Percentiles rank a stretch among this genome's conserved stretches.
phyloP scores from a whole-genome alignment of 2,797 vertebrate genomes.

The Ficedula albicollis region DNA sequence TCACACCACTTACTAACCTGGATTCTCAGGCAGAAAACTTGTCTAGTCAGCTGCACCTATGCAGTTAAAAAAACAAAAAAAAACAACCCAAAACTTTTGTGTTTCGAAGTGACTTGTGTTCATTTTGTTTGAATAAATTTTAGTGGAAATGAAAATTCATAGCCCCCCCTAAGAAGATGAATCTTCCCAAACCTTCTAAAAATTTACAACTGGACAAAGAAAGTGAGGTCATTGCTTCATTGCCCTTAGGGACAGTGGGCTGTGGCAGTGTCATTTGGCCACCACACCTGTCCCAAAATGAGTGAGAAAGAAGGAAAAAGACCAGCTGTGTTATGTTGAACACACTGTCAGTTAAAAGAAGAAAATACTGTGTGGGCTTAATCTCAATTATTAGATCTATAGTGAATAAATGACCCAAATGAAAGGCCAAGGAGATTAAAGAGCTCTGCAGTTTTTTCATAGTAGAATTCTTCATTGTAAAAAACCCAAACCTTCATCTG shows the following conservation, averaged over 20 bases:
- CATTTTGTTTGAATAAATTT: neutral
- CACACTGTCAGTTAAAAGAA: neutral
- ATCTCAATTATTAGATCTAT: neutral
- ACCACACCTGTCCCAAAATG: neutral
- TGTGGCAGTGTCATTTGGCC: neutral
- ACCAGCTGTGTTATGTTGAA: neutral
- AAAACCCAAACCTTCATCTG: neutral
- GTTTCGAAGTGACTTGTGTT: neutral
- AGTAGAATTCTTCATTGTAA: neutral
- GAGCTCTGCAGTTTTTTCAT: neutral
- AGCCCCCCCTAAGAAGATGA: rapidly evolving
- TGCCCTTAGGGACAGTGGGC: neutral
- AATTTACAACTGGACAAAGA: neutral
- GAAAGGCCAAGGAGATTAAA: neutral
- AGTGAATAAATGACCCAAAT: neutral
- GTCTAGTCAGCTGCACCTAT: neutral
- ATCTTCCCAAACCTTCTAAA: neutral
- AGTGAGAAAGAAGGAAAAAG: neutral
- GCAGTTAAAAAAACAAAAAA: neutral
- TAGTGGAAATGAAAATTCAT: neutral
- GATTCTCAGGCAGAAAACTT: neutral
- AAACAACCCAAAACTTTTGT: rapidly evolving
- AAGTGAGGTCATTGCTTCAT: rapidly evolving
- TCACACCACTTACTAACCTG: neutral
- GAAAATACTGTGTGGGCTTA: neutral